These are phyloP conservation scores for Datnioides undecimradiatus DNA, from an alignment of 2,113 vertebrate species.

Conservation along the genomic window DNA sequence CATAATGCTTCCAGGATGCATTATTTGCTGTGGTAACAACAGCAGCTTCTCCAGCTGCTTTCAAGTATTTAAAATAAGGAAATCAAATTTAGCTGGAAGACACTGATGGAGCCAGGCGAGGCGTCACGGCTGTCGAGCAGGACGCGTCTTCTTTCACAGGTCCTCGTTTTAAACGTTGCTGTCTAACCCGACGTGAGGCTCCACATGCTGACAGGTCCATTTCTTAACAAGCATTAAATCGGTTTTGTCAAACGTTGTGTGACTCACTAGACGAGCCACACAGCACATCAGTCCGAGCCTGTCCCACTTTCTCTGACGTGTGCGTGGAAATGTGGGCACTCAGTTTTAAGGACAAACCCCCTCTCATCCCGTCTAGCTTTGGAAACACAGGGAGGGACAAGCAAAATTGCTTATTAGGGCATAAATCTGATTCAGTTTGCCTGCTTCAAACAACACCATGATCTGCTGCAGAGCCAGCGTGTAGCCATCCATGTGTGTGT, in stretches of 20 bases:
- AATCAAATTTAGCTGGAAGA: conserved; percentile 38
- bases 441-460: conserved; percentile 34
- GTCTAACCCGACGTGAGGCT: background rate
- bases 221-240: conserved; percentile 61
- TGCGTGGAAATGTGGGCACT: conserved; percentile 21
- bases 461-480: background rate
- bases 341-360: conserved; percentile 18
- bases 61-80: conserved; percentile 45
- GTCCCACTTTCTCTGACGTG: conserved; percentile 38
- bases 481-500: background rate
- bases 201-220: conserved; percentile 52
- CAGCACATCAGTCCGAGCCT: conserved; percentile 1
- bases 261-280: conserved; percentile 53
- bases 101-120: conserved; percentile 7
- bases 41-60: conserved; percentile 42
- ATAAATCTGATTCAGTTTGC: conserved; percentile 44
- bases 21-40: conserved; percentile 27
- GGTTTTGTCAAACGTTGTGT: conserved; percentile 57
- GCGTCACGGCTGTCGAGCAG: background rate
- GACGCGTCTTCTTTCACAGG: background rate
- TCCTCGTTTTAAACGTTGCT: background rate
- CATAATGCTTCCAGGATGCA: background rate
- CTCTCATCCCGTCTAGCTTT: background rate
- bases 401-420: conserved; percentile 64
- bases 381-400: background rate